Percentiles rank a stretch among this genome's conserved stretches.
Evolutionary conservation across 2,888 invertebrate genomes (phyloP).

Genomic region (Holacanthella duospinosa): DNA sequence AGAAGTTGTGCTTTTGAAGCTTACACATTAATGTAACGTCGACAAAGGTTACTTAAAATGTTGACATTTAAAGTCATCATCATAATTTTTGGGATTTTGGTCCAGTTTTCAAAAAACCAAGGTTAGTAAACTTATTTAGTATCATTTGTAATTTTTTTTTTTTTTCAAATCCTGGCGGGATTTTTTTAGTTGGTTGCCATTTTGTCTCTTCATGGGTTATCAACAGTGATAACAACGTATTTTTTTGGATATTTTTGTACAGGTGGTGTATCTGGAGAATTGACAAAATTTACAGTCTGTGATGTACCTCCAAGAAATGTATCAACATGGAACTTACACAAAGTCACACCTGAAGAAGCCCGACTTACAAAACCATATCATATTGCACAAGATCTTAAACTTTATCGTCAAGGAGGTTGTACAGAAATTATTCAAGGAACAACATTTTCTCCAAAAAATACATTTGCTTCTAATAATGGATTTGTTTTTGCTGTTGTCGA

Average conservation of each 20-base stretch:
- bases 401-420: neutral
- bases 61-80: no score
- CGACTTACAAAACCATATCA: neutral
- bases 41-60: no score
- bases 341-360: neutral
- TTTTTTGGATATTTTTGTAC: no score
- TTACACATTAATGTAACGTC: no score
- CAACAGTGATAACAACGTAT: no score
- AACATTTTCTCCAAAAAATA: neutral
- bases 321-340: neutral
- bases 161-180: neutral
- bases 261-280: neutral
- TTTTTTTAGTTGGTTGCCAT: neutral
- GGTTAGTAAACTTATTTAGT: neutral
- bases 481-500: conserved; percentile 17
- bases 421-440: neutral
- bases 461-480: conserved; percentile 9
- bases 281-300: neutral
- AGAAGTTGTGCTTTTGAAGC: no score
- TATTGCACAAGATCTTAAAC: neutral
- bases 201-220: no score
- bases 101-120: neutral
- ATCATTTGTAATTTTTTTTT: neutral
- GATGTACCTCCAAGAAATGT: neutral
- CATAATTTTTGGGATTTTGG: no score